A percentile compares a stretch with the other conserved stretches of the same genome.
Evolutionary conservation across 2,888 invertebrate species (phyloP).

Genomic region (Ernsta delagoae): DNA sequence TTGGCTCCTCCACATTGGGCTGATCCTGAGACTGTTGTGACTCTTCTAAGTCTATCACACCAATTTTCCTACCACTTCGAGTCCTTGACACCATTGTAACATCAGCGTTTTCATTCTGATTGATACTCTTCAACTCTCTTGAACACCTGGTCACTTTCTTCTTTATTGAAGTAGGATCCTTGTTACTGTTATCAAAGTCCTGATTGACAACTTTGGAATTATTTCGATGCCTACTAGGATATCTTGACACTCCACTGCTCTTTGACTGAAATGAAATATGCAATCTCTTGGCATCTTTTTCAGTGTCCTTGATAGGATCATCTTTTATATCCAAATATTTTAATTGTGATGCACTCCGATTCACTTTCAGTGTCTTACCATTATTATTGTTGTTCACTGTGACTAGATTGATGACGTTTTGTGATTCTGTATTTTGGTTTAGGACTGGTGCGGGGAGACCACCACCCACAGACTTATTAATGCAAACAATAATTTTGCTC

Average conservation of each 20-base stretch:
- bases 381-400: slow-evolving; percentile 58
- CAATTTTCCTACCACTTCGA: slow-evolving; percentile 65
- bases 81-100: slow-evolving; percentile 59
- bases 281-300: slow-evolving; percentile 44
- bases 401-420: slow-evolving; percentile 68
- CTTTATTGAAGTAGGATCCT: slow-evolving; percentile 43
- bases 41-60: slow-evolving; percentile 59
- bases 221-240: slow-evolving; percentile 65
- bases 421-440: slow-evolving; percentile 71
- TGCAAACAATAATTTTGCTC: slow-evolving; percentile 58
- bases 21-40: slow-evolving; percentile 46
- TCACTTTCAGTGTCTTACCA: slow-evolving; percentile 53
- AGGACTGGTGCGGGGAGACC: slow-evolving; percentile 49
- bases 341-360: slow-evolving; percentile 63
- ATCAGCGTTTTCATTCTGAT: slow-evolving; percentile 65
- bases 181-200: slow-evolving; percentile 41
- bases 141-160: slow-evolving; percentile 47
- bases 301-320: slow-evolving; percentile 45
- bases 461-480: slow-evolving; percentile 66
- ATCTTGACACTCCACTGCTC: slow-evolving; percentile 62
- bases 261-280: slow-evolving; percentile 65
- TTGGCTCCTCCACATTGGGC: slow-evolving; percentile 61
- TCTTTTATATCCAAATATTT: slow-evolving; percentile 65
- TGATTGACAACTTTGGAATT: slow-evolving; percentile 42
- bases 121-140: slow-evolving; percentile 55